Conservation (phyloP, 2,888 invertebrate species). For the Ephialtes manifestator region DNA sequence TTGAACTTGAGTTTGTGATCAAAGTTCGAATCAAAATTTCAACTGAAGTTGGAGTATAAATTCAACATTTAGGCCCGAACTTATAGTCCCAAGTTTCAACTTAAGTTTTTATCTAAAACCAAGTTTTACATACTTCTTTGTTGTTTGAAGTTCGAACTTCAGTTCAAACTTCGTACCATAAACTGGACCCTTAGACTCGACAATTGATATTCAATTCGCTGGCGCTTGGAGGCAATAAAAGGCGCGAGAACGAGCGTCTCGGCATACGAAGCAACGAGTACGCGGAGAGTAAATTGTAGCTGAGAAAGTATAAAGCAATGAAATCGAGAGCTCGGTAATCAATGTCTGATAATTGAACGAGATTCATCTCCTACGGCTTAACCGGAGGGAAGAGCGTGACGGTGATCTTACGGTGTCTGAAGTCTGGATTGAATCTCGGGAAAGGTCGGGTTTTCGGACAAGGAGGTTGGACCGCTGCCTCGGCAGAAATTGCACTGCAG, state of each 20-base stretch:
- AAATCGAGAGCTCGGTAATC: conserved; percentile 47
- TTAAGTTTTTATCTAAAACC: no score
- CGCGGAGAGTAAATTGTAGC: conserved; percentile 62
- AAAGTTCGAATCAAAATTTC: no score
- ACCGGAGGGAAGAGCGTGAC: conserved; percentile 28
- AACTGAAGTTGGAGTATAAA: no score
- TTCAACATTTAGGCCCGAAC: no score
- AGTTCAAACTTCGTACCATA: no score
- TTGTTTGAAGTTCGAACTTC: no score
- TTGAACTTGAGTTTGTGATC: no score
- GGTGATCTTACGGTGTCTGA: background rate
- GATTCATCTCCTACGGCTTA: background rate
- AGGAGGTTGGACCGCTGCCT: background rate
- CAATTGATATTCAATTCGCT: background rate
- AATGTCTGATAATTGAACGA: background rate
- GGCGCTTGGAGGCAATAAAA: background rate
- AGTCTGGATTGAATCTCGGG: conserved; percentile 15
- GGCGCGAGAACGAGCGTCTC: background rate
- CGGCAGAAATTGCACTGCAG: conserved; percentile 25
- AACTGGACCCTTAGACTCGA: no score
- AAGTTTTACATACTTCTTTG: no score
- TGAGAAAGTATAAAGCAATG: conserved; percentile 57
- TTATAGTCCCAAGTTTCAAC: no score
- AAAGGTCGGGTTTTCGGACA: conserved; percentile 9
- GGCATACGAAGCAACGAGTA: conserved; percentile 59